A percentile compares a stretch with the other conserved stretches of the same genome.
Conservation (phyloP, 2,888 invertebrate genomes). For the Orgyia antiqua region DNA sequence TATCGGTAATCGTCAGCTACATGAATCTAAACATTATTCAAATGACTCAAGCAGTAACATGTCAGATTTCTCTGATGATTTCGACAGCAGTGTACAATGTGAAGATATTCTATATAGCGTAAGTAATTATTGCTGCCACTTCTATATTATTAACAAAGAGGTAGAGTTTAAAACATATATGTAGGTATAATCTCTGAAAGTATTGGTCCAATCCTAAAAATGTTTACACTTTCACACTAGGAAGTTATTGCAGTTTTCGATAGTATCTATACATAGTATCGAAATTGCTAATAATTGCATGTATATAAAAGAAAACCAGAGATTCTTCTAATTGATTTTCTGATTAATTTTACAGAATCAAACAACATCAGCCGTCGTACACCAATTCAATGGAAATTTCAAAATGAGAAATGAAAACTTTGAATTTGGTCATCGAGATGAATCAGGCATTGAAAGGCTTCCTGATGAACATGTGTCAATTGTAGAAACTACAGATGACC, state of each 20-base stretch:
- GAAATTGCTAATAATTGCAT: too few species aligned
- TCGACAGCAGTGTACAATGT: slow-evolving; percentile 53
- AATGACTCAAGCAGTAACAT: slow-evolving; percentile 79
- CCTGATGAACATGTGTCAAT: slow-evolving; percentile 92
- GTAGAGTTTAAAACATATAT: too few species aligned
- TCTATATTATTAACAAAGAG: too few species aligned
- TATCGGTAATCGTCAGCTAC: slow-evolving; percentile 80
- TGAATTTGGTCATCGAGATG: slow-evolving; percentile 68
- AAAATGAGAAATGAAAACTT: slow-evolving; percentile 45
- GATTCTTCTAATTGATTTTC: too few species aligned
- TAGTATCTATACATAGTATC: too few species aligned
- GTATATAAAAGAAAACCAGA: too few species aligned
- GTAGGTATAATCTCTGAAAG: too few species aligned
- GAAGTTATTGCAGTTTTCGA: too few species aligned
- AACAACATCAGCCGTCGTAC: slow-evolving; percentile 85
- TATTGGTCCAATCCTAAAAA: too few species aligned
- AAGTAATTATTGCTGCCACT: slow-evolving; percentile 21
- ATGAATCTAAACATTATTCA: slow-evolving; percentile 59
- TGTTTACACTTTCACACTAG: too few species aligned
- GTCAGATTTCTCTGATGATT: slow-evolving; percentile 80
- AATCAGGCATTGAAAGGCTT: slow-evolving; percentile 82
- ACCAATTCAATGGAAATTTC: slow-evolving; percentile 73
- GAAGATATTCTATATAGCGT: slow-evolving; percentile 57
- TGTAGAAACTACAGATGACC: slow-evolving; percentile 87
- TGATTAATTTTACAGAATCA: slow-evolving; percentile 63